Evolutionary conservation across 2,888 invertebrate genomes (phyloP).

Genomic region (Drosophila lutescens): DNA sequence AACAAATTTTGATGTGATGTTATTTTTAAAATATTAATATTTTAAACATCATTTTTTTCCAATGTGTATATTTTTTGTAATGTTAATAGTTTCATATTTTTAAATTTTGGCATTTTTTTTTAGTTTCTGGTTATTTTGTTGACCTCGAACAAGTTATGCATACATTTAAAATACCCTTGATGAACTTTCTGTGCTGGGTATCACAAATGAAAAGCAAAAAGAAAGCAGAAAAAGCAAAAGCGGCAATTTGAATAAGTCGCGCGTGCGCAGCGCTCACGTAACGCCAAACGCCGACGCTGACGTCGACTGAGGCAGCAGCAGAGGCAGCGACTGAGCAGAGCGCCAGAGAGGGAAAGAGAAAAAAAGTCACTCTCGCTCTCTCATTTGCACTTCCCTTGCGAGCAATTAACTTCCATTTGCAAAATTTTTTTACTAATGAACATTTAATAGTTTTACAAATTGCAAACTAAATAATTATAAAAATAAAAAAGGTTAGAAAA

Average conservation of each 20-base stretch:
- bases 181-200: constrained; percentile 1
- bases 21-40: neutral
- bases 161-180: neutral
- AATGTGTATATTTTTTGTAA: neutral
- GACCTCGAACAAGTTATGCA: neutral
- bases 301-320: constrained; percentile 8
- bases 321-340: constrained; percentile 11
- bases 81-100: too few relatives aligned
- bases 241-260: constrained; percentile 66
- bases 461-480: too few relatives aligned
- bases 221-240: constrained; percentile 55
- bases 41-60: neutral
- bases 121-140: neutral
- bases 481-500: too few relatives aligned
- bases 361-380: constrained; percentile 2
- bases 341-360: constrained; percentile 52
- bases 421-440: neutral
- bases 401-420: neutral
- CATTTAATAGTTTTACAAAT: too few relatives aligned
- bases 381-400: constrained; percentile 31
- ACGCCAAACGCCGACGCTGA: constrained; percentile 35
- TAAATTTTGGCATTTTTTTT: neutral
- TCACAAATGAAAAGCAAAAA: constrained; percentile 43
- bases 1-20: neutral
- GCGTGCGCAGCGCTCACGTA: constrained; percentile 69